These are phyloP conservation scores for Euproctis similis DNA, from an alignment of 2,888 invertebrate genomes.

Conservation along the genomic window DNA sequence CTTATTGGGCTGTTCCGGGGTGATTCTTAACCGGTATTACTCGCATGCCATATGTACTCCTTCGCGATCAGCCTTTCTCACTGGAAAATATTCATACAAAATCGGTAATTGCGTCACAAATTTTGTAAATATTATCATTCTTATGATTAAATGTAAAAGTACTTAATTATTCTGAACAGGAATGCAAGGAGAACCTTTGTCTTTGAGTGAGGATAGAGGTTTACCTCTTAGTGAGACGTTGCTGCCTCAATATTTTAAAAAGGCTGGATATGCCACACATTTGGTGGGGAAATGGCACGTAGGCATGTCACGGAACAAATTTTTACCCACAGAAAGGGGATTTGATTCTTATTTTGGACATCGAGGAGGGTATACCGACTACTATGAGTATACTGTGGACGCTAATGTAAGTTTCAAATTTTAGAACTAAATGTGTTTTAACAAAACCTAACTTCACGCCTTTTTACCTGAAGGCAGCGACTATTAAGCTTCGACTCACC, in stretches of 20 bases:
- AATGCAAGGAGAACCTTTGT: constrained; percentile 64
- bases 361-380: constrained; percentile 88
- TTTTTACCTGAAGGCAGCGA: no score
- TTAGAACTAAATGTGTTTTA: no score
- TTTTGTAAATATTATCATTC: no score
- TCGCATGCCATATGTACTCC: constrained; percentile 90
- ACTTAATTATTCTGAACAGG: constrained; percentile 26
- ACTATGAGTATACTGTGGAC: constrained; percentile 76
- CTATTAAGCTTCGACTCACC: no score
- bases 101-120: constrained; percentile 79
- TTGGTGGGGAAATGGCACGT: constrained; percentile 90
- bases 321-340: constrained; percentile 83
- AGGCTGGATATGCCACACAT: constrained; percentile 82
- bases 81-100: constrained; percentile 89
- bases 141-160: no score
- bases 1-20: constrained; percentile 87
- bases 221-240: constrained; percentile 65
- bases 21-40: constrained; percentile 89
- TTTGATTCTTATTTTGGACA: constrained; percentile 91
- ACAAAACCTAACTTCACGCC: no score
- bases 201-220: constrained; percentile 58
- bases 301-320: constrained; percentile 69
- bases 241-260: constrained; percentile 78
- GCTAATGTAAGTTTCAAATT: constrained; percentile 51
- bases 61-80: constrained; percentile 85